These are phyloP conservation scores for Zingel zingel DNA, from an alignment of 2,113 vertebrate genomes.

Conservation along the genomic window DNA sequence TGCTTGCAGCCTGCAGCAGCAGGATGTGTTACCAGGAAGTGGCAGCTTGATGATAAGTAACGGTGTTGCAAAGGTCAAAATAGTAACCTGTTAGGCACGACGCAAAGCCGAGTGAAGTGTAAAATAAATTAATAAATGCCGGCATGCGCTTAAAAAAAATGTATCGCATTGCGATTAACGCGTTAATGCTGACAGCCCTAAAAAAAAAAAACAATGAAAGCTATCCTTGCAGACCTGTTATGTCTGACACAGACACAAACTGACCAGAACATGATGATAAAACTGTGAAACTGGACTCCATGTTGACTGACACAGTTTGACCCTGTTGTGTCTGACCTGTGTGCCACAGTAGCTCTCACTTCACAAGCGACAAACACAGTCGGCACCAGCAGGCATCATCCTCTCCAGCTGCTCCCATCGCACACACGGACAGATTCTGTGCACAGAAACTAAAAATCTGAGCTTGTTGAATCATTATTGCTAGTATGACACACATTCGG, in stretches of 20 bases:
- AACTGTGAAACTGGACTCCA: conserved; percentile 28
- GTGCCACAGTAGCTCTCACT: conserved; percentile 2
- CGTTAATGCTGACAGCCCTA: no score
- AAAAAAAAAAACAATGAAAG: no score
- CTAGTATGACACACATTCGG: not conserved
- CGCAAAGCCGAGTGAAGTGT: no score
- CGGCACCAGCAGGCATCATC: not conserved
- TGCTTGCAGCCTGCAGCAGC: no score
- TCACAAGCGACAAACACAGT: not conserved
- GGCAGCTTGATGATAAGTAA: no score
- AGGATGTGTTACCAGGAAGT: no score
- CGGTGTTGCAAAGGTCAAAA: no score
- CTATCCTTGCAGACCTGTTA: not conserved
- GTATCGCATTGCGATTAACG: no score
- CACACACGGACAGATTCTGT: not conserved
- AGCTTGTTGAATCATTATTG: not conserved
- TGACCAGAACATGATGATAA: not conserved
- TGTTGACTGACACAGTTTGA: conserved; percentile 5
- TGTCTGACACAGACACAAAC: not conserved
- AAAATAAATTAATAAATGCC: no score
- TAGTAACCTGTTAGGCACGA: no score
- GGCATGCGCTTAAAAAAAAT: no score
- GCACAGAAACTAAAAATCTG: not conserved
- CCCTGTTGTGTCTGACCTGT: not conserved
- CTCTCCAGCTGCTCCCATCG: not conserved